phyloP scores from a whole-genome alignment of 2,888 invertebrate species.

The Eremobia ochroleuca region DNA sequence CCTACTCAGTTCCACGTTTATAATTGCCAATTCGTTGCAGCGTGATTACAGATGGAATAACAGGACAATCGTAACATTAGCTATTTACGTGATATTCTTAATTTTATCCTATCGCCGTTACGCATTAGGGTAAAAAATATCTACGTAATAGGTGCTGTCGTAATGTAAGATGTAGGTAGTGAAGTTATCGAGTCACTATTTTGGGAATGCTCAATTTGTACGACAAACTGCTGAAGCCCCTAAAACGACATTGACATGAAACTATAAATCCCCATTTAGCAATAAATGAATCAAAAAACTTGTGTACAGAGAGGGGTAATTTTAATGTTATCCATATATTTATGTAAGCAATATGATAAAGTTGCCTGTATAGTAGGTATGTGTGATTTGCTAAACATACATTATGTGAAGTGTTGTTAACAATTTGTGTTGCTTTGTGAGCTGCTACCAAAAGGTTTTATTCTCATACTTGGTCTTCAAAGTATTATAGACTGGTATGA shows the following conservation, averaged over 20 bases:
- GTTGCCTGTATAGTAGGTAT: background rate
- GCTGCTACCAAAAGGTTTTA: background rate
- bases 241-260: slow-evolving; percentile 11
- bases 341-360: background rate
- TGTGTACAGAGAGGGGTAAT: background rate
- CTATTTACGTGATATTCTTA: slow-evolving; percentile 1
- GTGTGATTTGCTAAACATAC: background rate
- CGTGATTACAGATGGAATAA: slow-evolving; percentile 27
- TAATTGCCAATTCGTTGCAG: slow-evolving; percentile 39
- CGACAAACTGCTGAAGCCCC: slow-evolving; percentile 9
- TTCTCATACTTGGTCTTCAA: background rate
- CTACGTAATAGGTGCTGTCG: slow-evolving; percentile 45
- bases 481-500: background rate
- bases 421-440: background rate
- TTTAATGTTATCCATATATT: background rate
- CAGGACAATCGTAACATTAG: slow-evolving; percentile 11
- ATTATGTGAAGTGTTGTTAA: background rate
- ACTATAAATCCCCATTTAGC: background rate
- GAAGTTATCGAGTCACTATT: slow-evolving; percentile 45
- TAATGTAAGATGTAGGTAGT: slow-evolving; percentile 22
- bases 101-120: slow-evolving; percentile 35
- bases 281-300: background rate
- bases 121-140: slow-evolving; percentile 25
- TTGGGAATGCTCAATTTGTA: slow-evolving; percentile 33
- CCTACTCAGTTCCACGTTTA: slow-evolving; percentile 60